Percentiles rank a stretch among this genome's conserved stretches.
phyloP scores from a whole-genome alignment of 2,113 vertebrate genomes.

The Patagioenas fasciata region DNA sequence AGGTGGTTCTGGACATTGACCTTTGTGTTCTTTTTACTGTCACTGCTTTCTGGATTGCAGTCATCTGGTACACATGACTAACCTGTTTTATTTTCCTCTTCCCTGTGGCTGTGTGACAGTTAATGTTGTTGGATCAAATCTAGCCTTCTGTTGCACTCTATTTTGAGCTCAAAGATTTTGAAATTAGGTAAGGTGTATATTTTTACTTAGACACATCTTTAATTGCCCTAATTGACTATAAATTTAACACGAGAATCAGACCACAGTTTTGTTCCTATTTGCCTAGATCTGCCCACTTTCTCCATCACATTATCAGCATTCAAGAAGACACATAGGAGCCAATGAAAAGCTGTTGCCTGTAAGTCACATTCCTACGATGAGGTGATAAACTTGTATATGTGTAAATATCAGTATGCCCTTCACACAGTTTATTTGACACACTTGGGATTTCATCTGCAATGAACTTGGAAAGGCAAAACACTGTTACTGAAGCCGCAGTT shows the following conservation, averaged over 20 bases:
- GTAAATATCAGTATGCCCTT: constrained; percentile 19
- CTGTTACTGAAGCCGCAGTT: not conserved
- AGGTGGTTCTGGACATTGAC: not conserved
- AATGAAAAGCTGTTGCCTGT: not conserved
- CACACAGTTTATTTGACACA: not conserved
- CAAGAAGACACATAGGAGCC: not conserved
- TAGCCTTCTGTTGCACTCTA: not conserved
- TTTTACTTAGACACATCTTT: not conserved
- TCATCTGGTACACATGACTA: not conserved
- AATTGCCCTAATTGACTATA: not conserved
- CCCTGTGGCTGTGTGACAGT: not conserved
- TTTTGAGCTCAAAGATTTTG: not conserved
- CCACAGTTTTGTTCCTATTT: not conserved
- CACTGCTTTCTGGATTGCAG: not conserved
- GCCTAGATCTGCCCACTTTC: not conserved
- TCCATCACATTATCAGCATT: not conserved
- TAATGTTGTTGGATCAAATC: not conserved
- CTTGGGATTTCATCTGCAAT: not conserved
- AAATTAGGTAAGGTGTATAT: not conserved
- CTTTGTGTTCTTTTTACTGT: not conserved
- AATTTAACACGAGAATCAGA: not conserved
- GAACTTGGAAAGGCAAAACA: not conserved
- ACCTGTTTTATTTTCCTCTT: not conserved
- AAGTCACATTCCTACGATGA: not conserved
- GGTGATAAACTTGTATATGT: not conserved